A percentile compares a stretch with the other conserved stretches of the same genome.
Conservation (phyloP, 2,797 vertebrate genomes). For the Podarcis siculus region DNA sequence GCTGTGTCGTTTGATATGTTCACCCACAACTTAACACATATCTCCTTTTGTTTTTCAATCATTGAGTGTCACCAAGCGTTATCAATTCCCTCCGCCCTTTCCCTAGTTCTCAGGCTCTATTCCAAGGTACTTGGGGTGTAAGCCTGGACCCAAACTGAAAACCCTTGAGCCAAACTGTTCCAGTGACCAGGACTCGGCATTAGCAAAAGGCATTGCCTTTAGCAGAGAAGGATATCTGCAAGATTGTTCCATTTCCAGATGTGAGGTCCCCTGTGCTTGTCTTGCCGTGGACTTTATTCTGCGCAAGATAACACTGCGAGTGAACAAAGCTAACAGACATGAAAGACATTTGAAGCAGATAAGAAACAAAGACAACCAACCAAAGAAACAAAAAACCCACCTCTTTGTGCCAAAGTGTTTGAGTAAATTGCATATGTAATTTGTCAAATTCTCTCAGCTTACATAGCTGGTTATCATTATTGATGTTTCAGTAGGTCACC, state of each 20-base stretch:
- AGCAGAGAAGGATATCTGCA: slow-evolving; percentile 46
- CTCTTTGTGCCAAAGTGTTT: slow-evolving; percentile 42
- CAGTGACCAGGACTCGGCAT: background rate
- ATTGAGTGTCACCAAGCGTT: background rate
- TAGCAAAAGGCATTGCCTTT: background rate
- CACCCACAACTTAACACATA: no score
- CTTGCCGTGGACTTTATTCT: slow-evolving; percentile 42
- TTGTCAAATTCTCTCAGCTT: slow-evolving; percentile 55
- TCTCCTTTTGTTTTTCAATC: background rate
- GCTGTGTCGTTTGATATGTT: no score
- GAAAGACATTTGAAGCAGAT: slow-evolving; percentile 50
- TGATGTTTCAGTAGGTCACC: slow-evolving; percentile 48
- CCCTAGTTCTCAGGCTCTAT: background rate
- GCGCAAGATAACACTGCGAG: slow-evolving; percentile 2
- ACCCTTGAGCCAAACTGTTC: background rate
- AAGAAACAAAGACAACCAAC: slow-evolving; percentile 17
- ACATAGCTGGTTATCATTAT: slow-evolving; percentile 35
- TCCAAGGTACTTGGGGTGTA: background rate
- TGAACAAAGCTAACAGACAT: slow-evolving; percentile 42
- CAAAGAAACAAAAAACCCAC: background rate
- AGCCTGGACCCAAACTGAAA: background rate
- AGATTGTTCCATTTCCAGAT: slow-evolving; percentile 42
- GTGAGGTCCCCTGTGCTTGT: slow-evolving; percentile 35
- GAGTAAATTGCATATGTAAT: slow-evolving; percentile 54
- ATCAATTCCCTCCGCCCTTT: background rate